phyloP scores from a whole-genome alignment of 2,888 invertebrate species.

The Dexiosoma caninum region DNA sequence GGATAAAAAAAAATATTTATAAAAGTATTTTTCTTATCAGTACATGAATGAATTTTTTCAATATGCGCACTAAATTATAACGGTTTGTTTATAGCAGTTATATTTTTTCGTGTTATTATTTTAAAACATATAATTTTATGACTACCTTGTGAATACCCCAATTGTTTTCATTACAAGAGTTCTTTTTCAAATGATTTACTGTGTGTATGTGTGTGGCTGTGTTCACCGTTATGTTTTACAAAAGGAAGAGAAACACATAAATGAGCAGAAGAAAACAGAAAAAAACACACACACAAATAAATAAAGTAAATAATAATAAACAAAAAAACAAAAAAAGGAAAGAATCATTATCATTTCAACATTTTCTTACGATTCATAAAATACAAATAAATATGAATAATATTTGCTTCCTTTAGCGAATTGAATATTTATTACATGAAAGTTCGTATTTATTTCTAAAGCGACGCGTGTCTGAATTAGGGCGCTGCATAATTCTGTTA shows the following conservation, averaged over 20 bases:
- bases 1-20: too few species aligned
- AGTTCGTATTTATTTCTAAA: slow-evolving; percentile 6
- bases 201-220: not conserved
- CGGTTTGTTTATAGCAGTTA: too few species aligned
- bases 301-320: too few species aligned
- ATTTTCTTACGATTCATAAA: slow-evolving; percentile 41
- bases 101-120: too few species aligned
- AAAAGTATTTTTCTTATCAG: too few species aligned
- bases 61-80: too few species aligned
- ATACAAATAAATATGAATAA: slow-evolving; percentile 37
- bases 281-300: too few species aligned
- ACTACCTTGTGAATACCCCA: too few species aligned
- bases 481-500: too few species aligned
- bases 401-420: slow-evolving; percentile 48
- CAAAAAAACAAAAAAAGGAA: not conserved
- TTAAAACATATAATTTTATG: too few species aligned
- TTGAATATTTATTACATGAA: slow-evolving; percentile 54
- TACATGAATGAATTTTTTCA: too few species aligned
- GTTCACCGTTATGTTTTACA: not conserved
- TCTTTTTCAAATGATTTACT: not conserved
- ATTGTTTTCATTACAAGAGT: slow-evolving; percentile 14
- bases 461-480: not conserved
- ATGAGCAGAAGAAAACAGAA: slow-evolving; percentile 39
- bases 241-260: slow-evolving; percentile 18
- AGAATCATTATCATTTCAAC: slow-evolving; percentile 40